Evolutionary conservation across 1,140 invertebrate genomes (phyloP).

Genomic region (Brevipalpus yothersi): DNA sequence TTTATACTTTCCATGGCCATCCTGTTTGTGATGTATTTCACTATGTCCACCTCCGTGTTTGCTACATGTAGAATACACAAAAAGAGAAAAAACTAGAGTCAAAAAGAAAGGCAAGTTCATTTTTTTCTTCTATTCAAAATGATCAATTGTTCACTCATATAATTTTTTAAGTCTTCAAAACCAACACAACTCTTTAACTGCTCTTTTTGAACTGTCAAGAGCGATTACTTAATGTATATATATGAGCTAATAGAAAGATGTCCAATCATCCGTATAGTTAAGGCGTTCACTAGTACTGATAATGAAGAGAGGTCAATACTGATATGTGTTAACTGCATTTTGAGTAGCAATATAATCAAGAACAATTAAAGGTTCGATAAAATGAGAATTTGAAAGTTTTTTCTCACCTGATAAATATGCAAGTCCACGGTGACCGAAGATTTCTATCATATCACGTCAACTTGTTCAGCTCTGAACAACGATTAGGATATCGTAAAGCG

Average conservation of each 20-base stretch:
- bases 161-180: neutral
- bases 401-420: neutral
- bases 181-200: neutral
- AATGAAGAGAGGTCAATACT: neutral
- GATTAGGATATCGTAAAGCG: constrained; percentile 20
- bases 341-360: neutral
- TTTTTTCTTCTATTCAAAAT: neutral
- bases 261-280: too few species aligned
- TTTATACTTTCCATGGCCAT: constrained; percentile 11
- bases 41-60: neutral
- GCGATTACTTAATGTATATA: neutral
- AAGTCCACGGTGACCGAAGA: neutral
- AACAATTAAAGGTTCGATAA: neutral
- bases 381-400: neutral
- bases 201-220: neutral
- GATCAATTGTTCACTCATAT: neutral
- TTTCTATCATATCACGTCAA: neutral
- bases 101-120: neutral
- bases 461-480: neutral
- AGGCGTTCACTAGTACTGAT: neutral
- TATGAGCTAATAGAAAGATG: too few species aligned
- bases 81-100: neutral
- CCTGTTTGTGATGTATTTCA: neutral
- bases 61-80: neutral
- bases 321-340: neutral